Evolutionary conservation across 1,140 invertebrate species (phyloP).

Genomic region (Atta colombica): DNA sequence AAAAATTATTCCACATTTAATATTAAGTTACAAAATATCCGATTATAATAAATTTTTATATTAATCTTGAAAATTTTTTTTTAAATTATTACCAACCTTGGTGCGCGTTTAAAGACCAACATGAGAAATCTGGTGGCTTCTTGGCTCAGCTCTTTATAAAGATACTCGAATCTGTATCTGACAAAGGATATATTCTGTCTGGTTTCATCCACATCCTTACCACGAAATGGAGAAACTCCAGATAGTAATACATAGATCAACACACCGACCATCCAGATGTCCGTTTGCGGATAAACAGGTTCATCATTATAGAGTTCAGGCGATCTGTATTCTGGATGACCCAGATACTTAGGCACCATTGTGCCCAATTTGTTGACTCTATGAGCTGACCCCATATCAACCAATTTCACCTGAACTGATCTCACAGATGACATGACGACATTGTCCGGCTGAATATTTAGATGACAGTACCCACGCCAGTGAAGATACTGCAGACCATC

Average conservation of each 20-base stretch:
- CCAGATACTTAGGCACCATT: slow-evolving; percentile 88
- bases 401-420: slow-evolving; percentile 95
- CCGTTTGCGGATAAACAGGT: slow-evolving; percentile 94
- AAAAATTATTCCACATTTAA: neutral
- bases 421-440: slow-evolving; percentile 97
- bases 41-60: neutral
- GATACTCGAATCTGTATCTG: slow-evolving; percentile 96
- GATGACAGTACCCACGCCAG: slow-evolving; percentile 95
- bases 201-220: slow-evolving; percentile 93
- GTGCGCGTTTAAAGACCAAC: slow-evolving; percentile 97
- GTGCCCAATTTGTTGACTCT: slow-evolving; percentile 93
- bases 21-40: neutral
- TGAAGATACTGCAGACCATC: slow-evolving; percentile 97
- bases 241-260: slow-evolving; percentile 97
- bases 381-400: slow-evolving; percentile 95
- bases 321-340: slow-evolving; percentile 93
- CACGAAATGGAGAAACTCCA: slow-evolving; percentile 96
- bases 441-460: slow-evolving; percentile 98
- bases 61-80: neutral
- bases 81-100: slow-evolving; percentile 89
- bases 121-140: slow-evolving; percentile 98
- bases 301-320: slow-evolving; percentile 97
- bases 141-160: slow-evolving; percentile 97
- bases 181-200: slow-evolving; percentile 97
- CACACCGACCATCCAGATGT: slow-evolving; percentile 98